phyloP scores from a whole-genome alignment of 2,888 invertebrate genomes.

The Rhagonycha fulva region DNA sequence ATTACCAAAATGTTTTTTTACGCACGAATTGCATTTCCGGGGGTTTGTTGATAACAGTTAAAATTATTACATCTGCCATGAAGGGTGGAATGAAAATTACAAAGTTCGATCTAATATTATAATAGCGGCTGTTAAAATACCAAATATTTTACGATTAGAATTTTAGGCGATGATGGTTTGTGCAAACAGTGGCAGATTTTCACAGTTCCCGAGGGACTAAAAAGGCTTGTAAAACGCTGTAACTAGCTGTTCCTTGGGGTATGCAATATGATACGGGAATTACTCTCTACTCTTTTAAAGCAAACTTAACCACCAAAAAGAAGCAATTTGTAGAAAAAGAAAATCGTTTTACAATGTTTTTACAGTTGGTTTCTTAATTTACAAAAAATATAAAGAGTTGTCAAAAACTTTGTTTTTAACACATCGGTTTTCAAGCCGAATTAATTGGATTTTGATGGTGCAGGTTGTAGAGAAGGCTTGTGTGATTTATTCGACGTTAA shows the following conservation, averaged over 20 bases:
- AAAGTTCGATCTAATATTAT: background rate
- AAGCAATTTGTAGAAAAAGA: background rate
- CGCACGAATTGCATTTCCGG: background rate
- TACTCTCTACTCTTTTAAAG: background rate
- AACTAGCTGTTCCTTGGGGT: background rate
- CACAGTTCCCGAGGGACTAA: background rate
- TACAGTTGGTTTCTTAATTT: background rate
- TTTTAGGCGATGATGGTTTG: background rate
- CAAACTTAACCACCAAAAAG: background rate
- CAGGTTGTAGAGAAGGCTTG: no score
- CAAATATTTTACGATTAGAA: background rate
- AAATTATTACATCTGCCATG: background rate
- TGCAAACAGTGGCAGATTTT: background rate
- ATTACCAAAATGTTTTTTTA: background rate
- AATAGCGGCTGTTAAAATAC: background rate
- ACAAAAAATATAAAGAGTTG: background rate
- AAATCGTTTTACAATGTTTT: background rate
- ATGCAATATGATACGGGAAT: background rate
- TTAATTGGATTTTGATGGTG: no score
- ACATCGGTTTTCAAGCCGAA: no score
- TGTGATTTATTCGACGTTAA: no score
- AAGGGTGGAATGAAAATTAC: background rate
- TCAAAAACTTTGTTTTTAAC: no score
- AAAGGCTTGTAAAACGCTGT: background rate
- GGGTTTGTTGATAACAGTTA: background rate